Conservation (phyloP, 2,888 invertebrate genomes). For the Melangyna quadrimaculata region DNA sequence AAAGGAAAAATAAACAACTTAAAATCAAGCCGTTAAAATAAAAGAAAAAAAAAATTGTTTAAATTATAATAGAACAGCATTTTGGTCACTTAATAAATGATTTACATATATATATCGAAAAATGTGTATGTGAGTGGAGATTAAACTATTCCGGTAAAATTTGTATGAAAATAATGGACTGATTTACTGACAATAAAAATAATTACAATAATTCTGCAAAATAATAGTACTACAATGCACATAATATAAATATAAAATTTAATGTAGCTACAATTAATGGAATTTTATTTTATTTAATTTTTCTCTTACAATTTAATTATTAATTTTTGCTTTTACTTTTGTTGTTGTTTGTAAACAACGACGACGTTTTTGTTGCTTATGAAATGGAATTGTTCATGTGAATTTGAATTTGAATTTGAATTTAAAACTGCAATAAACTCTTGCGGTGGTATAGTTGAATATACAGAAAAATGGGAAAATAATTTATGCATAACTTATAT, state of each 20-base stretch:
- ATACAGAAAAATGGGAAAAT: constrained; percentile 63
- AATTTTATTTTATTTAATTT: constrained; percentile 60
- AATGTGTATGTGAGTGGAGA: constrained; percentile 36
- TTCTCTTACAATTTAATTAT: constrained; percentile 29
- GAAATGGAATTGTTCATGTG: constrained; percentile 71
- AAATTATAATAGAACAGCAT: constrained; percentile 43
- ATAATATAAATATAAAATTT: constrained; percentile 69
- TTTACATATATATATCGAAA: constrained; percentile 31
- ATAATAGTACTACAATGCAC: constrained; percentile 59
- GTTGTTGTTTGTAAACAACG: constrained; percentile 46
- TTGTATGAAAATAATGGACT: constrained; percentile 60
- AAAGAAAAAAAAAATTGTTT: constrained; percentile 33
- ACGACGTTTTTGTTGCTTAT: constrained; percentile 47
- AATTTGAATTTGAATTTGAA: constrained; percentile 61
- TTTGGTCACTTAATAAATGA: constrained; percentile 47
- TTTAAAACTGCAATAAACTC: constrained; percentile 68
- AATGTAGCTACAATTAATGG: constrained; percentile 71
- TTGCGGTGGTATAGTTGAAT: constrained; percentile 71
- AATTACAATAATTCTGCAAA: constrained; percentile 38
- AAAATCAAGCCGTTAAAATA: constrained; percentile 55
- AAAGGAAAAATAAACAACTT: constrained; percentile 42
- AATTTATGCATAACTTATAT: constrained; percentile 54
- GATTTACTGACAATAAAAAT: constrained; percentile 58
- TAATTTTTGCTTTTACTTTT: constrained; percentile 41
- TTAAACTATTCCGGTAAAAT: constrained; percentile 50